These are phyloP conservation scores for Mythimna loreyi DNA, from an alignment of 2,888 invertebrate species.

Conservation along the genomic window DNA sequence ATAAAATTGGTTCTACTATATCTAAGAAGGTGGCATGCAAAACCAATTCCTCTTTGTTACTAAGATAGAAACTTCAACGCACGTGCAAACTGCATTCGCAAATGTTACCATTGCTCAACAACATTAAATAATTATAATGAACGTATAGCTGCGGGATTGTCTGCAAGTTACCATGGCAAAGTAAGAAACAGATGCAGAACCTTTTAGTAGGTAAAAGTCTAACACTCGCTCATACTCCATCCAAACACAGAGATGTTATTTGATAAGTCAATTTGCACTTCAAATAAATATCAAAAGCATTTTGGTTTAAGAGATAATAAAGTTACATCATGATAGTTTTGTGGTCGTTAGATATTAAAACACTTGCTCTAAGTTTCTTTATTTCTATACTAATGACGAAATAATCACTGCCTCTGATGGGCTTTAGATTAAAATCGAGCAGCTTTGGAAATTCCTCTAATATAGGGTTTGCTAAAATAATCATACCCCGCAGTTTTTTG, in stretches of 20 bases:
- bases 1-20: conserved; percentile 18
- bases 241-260: too few species aligned
- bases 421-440: not conserved
- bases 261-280: too few species aligned
- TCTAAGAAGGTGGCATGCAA: conserved; percentile 22
- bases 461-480: conserved; percentile 23
- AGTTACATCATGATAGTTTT: not conserved
- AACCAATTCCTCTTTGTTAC: conserved; percentile 44
- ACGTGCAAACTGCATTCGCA: conserved; percentile 45
- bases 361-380: not conserved
- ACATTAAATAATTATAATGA: conserved; percentile 24
- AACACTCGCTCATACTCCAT: too few species aligned
- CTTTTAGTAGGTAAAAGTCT: too few species aligned
- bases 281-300: not conserved
- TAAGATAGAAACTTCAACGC: conserved; percentile 22
- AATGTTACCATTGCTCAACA: conserved; percentile 44
- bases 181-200: too few species aligned
- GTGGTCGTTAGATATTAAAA: conserved; percentile 8
- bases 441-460: conserved; percentile 5
- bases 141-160: not conserved
- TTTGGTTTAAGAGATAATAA: conserved; percentile 14
- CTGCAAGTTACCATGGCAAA: too few species aligned
- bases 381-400: conserved; percentile 26
- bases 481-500: conserved; percentile 27
- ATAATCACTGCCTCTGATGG: conserved; percentile 29